Base-by-base conservation (phyloP, 2,113 vertebrate genomes). In the Antechinus flavipes region DNA sequence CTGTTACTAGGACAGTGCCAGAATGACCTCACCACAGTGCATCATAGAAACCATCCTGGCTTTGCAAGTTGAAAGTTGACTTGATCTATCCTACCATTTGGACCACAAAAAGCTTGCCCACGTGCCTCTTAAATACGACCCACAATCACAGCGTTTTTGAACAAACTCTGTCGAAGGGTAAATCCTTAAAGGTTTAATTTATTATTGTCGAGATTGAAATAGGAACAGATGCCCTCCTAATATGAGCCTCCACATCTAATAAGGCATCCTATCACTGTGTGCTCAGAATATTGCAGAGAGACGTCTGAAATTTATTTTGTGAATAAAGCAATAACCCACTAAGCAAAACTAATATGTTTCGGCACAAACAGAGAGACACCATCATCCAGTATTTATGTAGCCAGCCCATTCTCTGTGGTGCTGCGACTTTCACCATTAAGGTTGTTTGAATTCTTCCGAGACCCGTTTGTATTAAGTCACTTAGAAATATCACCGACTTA, bases 261-360 rank as follows among this genome's bases (percentile, higher is more conserved):
- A 97, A 97, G 97, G 96, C 89, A 90, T 89, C 91, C 93, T 55
- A 96, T 97, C 91, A 52, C 19, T 0, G 68, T 55, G 91, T 46
- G 2, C 95, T 97, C 23, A 0, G 90, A 97, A 96, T 95, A 95
- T 91, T 95, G 96, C 90, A 50, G 90, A 90, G 94, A 97, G 97
- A 96, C 58, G 92, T 94, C 95, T 98, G 96, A 97, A 98, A 98
- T 98, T 97, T 98, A 98, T 98, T 98, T 98, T 98, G 96, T 97
- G 97, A 98, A 97, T 98, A 98, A 98, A 98, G 97, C 98, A 98
- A 97, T 97, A 98, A 98, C 97, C 97, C 91, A 97, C 95, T 96
- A 98, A 96, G 97, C 96, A 98, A 97, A 98, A 97, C 97, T 98
- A 97, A 98, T 98, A 97, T 96, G 95, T 98, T 97, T 97, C 92